Evolutionary conservation across 1,140 invertebrate genomes (phyloP).

Genomic region (Mesaphorura yosii): DNA sequence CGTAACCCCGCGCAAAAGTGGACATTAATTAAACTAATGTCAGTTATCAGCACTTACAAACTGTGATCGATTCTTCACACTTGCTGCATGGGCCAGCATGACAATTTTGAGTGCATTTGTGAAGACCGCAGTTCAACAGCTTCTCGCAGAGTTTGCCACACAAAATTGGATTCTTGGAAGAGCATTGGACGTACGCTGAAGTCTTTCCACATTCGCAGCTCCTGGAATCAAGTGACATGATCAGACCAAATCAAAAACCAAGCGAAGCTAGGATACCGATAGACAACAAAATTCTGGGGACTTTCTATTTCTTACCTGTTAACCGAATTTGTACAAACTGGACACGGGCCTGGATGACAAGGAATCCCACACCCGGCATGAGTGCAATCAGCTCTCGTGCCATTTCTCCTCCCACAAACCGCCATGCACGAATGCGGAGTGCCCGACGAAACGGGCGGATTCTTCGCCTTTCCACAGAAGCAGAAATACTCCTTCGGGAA

Average conservation of each 20-base stretch:
- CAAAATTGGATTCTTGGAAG: constrained; percentile 49
- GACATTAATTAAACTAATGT: constrained; percentile 8
- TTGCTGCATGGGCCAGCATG: constrained; percentile 43
- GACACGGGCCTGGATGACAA: constrained; percentile 84
- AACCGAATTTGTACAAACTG: constrained; percentile 57
- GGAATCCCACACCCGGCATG: constrained; percentile 75
- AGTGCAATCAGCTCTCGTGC: constrained; percentile 46
- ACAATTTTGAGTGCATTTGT: constrained; percentile 45
- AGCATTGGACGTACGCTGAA: constrained; percentile 55
- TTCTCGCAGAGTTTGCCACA: constrained; percentile 63
- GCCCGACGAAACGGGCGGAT: constrained; percentile 58
- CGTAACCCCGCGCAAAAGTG: neutral
- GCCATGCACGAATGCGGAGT: constrained; percentile 82
- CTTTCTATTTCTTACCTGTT: constrained; percentile 34
- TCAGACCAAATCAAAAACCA: constrained; percentile 14
- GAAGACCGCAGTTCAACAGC: constrained; percentile 53
- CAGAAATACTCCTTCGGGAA: constrained; percentile 64
- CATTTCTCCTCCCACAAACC: constrained; percentile 54
- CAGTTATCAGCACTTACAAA: too few relatives aligned
- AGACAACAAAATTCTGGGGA: too few relatives aligned
- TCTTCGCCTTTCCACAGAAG: constrained; percentile 65
- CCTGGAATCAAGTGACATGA: too few relatives aligned
- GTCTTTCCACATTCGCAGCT: constrained; percentile 62
- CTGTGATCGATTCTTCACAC: constrained; percentile 36
- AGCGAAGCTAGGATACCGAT: too few relatives aligned